Conservation (phyloP, 2,113 vertebrate species). For the Pterophyllum scalare region DNA sequence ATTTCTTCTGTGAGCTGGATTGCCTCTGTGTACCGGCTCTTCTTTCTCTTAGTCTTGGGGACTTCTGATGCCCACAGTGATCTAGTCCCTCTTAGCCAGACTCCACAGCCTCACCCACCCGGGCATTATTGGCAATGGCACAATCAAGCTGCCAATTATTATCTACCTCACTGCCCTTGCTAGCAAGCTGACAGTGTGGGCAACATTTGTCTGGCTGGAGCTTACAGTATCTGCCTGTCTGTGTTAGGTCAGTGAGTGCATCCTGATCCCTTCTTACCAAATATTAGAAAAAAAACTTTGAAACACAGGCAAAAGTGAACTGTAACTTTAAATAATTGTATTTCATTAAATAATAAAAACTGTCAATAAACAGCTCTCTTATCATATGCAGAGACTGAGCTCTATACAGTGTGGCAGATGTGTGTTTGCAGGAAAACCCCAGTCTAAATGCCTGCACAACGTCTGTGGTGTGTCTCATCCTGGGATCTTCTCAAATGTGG, state of each 20-base stretch:
- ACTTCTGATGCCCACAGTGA: slow-evolving; percentile 38
- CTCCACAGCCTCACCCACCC: slow-evolving; percentile 57
- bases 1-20: background rate
- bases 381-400: background rate
- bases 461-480: slow-evolving; percentile 62
- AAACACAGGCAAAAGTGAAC: background rate
- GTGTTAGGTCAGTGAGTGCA: slow-evolving; percentile 55
- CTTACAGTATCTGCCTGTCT: slow-evolving; percentile 23
- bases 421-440: slow-evolving; percentile 56
- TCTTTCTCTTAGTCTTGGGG: background rate
- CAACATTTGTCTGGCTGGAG: slow-evolving; percentile 65
- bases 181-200: slow-evolving; percentile 75
- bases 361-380: background rate
- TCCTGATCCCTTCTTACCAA: background rate
- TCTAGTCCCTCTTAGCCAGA: slow-evolving; percentile 50
- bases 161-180: slow-evolving; percentile 76
- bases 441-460: slow-evolving; percentile 48
- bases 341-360: background rate
- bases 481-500: slow-evolving; percentile 51
- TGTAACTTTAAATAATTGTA: background rate
- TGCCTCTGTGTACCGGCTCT: slow-evolving; percentile 1
- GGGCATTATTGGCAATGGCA: slow-evolving; percentile 58
- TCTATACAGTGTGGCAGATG: slow-evolving; percentile 17
- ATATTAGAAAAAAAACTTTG: background rate
- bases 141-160: slow-evolving; percentile 71